Evolutionary conservation across 2,888 invertebrate genomes (phyloP).

Genomic region (Macrostomum cliftonense): DNA sequence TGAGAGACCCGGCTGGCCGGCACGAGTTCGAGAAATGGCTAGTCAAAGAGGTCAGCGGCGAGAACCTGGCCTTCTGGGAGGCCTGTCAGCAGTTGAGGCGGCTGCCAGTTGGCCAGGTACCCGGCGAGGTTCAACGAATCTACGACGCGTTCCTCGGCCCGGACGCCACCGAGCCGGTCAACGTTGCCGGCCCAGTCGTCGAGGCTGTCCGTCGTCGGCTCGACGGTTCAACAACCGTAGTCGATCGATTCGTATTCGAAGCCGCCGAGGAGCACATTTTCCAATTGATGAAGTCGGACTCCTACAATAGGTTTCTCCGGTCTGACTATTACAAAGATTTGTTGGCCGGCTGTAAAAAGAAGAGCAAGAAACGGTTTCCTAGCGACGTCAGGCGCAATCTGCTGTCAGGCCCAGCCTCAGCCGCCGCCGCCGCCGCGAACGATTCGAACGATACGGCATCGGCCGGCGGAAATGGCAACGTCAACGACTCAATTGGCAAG

Average conservation of each 20-base stretch:
- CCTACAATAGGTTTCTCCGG: constrained; percentile 84
- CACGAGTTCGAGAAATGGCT: constrained; percentile 89
- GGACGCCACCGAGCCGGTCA: constrained; percentile 85
- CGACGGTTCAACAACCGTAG: constrained; percentile 19
- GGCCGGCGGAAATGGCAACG: no score
- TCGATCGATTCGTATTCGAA: constrained; percentile 52
- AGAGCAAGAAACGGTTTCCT: constrained; percentile 37
- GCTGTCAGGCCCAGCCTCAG: no score
- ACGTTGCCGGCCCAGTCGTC: constrained; percentile 78
- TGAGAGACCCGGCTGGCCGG: constrained; percentile 78
- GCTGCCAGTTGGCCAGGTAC: constrained; percentile 55
- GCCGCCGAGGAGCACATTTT: constrained; percentile 97
- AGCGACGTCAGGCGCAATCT: no score
- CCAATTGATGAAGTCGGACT: constrained; percentile 96
- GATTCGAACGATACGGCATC: no score
- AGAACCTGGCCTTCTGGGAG: constrained; percentile 93
- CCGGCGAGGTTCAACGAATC: constrained; percentile 32
- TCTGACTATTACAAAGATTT: constrained; percentile 97
- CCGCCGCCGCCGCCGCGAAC: no score
- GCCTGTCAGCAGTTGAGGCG: constrained; percentile 65
- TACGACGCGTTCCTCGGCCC: constrained; percentile 59
- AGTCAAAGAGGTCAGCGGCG: constrained; percentile 92
- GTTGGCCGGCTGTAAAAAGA: constrained; percentile 81
- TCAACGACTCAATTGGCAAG: no score
- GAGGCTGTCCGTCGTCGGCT: constrained; percentile 42